Base-by-base conservation (phyloP, 2,797 vertebrate genomes). In the Clarias pachynema region DNA sequence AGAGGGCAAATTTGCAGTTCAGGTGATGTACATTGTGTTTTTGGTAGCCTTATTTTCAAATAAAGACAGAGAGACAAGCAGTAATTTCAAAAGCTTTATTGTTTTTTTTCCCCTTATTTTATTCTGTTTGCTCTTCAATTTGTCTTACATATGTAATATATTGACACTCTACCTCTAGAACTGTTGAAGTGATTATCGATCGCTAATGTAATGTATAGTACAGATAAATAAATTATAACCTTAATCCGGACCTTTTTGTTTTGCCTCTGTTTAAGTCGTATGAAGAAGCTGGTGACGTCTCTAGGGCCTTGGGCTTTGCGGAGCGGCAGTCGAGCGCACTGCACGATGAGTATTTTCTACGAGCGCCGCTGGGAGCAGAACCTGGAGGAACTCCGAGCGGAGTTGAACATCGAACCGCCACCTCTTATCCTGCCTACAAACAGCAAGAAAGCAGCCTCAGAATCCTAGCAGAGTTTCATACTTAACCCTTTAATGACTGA, bases 341-440 rank as follows among this genome's bases (percentile, higher is more conserved):
- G 96, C 34, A 84, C 98, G 86, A 94, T 99, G 86, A 98, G 94
- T 8, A 0, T 99, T 73, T 99, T 97, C 94, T 99, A 97, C 0
- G 98, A 99, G 92, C 94, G 89, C 24, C 96, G 97, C 80, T 99
- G 98, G 98, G 97, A 97, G 75, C 97, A 99, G 93, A 93, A 91
- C 2, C 90, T 99, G 16, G 88, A 92, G 15, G 95, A 97, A 2
- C 95, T 99, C 57, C 90, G 96, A 85, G 90, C 93, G 22, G 97
- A 99, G 91, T 95, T 99, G 1, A 94, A 96, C 89, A 98, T 99
- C 68, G 92, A 95, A 14, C 93, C 95, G 0, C 95, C 96, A 0
- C 86, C 90, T 1, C 20, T 92, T 79, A 74, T 16, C 22, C n/a
- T 87, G 5, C 16, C 44, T 0, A 24, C 87, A 15, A 34, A 68